Evolutionary conservation across 2,113 vertebrate genomes (phyloP), one percentile per base, ranked within the genome.

Genomic region (Gopherus flavomarginatus): DNA sequence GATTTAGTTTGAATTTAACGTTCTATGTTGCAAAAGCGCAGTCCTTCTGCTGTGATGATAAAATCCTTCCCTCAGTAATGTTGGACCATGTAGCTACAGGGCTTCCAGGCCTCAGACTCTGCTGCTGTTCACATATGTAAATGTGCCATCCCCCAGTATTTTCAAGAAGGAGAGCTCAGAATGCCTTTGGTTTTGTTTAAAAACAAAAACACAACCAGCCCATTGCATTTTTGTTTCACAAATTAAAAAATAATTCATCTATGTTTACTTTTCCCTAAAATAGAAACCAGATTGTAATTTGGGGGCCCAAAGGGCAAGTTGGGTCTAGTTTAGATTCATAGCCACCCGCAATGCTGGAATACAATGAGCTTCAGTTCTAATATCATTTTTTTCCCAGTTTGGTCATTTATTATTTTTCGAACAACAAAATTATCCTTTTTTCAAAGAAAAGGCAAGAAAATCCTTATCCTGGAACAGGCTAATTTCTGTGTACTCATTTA

Each of bases 391-490:
- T 53, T 83, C 94, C 91, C 65, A 93, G 13, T 94, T 97, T 97
- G 14, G 22, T 92, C 13, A 79, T 11, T 80, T 88, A 11, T 85
- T 91, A 79, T 96, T 98, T 97, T 82, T 95, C 80, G 86, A 95
- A 85, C 94, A 97, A 93, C 82, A 92, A 49, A 92, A 69, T 75
- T 0, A 50, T 90, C 21, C 2, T 86, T 7, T n/a, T 89, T 92
- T 94, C 50, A 94, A 95, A 85, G 38, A 54, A 79, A 92, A 94
- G 90, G 80, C n/a, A 93, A 83, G 57, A 83, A 8, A 57, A 92
- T 59, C 79, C 85, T 96, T 90, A 77, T 90, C 90, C 97, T 92
- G 91, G 54, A 65, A 95, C 56, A 90, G 38, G 85, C 56, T 96
- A 92, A 96, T 97, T 90, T 27, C 81, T 92, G 31, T 62, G 5